These are phyloP conservation scores for Lagopus leucura DNA, from an alignment of 2,113 vertebrate genomes.

Conservation along the genomic window DNA sequence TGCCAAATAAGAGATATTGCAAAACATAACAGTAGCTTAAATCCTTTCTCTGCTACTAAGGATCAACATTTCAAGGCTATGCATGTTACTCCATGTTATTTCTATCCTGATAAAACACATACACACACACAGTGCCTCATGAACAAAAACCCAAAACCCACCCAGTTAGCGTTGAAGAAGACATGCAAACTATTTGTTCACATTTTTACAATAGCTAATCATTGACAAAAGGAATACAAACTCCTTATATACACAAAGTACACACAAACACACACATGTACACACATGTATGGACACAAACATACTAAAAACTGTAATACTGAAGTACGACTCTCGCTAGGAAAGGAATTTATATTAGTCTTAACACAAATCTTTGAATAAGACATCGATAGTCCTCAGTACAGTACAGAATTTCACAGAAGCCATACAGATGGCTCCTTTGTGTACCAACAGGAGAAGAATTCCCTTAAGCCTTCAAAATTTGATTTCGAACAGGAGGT, in stretches of 20 bases:
- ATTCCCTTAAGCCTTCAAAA: conserved; percentile 58
- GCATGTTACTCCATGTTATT: not conserved
- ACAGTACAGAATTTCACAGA: conserved; percentile 48
- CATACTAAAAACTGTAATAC: not conserved
- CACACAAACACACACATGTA: not conserved
- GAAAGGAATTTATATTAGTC: not conserved
- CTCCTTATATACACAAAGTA: not conserved
- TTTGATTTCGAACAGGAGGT: conserved; percentile 66
- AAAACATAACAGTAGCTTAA: not conserved
- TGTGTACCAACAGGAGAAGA: conserved; percentile 57
- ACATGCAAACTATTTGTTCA: not conserved
- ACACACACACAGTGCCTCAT: not conserved
- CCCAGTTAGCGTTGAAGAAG: not conserved
- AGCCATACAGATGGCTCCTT: conserved; percentile 68
- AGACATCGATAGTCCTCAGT: conserved; percentile 36
- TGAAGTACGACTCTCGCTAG: not conserved
- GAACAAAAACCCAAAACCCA: not conserved
- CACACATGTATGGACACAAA: not conserved
- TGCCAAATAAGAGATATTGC: not conserved
- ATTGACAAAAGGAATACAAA: not conserved
- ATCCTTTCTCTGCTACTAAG: not conserved
- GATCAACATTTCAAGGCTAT: not conserved
- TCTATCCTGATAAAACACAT: not conserved
- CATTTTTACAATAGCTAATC: not conserved
- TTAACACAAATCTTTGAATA: conserved; percentile 20